Evolutionary conservation across 2,797 vertebrate genomes (phyloP), one percentile per base, ranked within the genome.

Genomic region (Schizopygopsis malacanthus): DNA sequence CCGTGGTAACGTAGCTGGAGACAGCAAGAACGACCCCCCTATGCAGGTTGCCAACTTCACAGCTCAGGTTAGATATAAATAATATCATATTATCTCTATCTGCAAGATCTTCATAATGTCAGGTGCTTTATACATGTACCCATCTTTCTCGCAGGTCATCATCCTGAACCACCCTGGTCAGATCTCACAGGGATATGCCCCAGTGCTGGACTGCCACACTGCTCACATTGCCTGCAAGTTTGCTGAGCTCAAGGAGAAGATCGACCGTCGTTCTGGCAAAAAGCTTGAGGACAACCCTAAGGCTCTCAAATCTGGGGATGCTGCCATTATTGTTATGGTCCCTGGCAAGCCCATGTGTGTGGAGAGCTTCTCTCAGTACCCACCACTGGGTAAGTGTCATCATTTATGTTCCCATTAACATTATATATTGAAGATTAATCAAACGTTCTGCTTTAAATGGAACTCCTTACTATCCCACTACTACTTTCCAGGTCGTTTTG

Each of bases 221-320:
- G 93, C 90, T 52, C 91, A 92, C n/a, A 89, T 93, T 33, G 90
- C 94, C 71, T 94, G 94, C 89, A 95, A 93, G 88, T 96, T 96
- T 91, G 89, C 91, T 3, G 95, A 92, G 50, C 89, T 93, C 20
- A 93, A 92, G 84, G 92, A 93, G 90, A 94, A 94, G 87, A 94
- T 94, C 8, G 93, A 95, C 81, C 95, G 96, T 69, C 95, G 96
- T 84, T 93, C 93, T 15, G 93, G 93, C 81, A 94, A 94, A 87
- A 92, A 92, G 82, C 89, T 93, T 54, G 93, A 94, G 81, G 92
- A 93, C 73, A 90, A 92, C 71, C 93, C 92, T 70, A 93, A 92
- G 89, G 79, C n/a, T 61, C 89, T 95, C 39, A 94, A 92, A 80
- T 94, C 92, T 83, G 92, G 93, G 20, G 93, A 94, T 76, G 92